Evolutionary conservation across 2,113 vertebrate genomes (phyloP).

Genomic region (Brachionichthys hirsutus): DNA sequence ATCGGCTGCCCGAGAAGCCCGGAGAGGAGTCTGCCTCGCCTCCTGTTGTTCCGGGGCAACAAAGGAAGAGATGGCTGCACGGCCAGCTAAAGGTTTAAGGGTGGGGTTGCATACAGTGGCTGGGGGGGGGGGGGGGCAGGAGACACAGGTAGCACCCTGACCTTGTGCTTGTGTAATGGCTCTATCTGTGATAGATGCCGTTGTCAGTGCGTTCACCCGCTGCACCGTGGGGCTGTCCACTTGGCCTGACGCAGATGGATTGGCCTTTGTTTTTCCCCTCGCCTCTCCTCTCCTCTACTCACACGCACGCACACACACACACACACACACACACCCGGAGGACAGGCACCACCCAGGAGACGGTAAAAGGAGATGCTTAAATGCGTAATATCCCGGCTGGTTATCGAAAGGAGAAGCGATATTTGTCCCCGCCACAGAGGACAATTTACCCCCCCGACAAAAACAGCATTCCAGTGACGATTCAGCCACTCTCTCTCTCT

Average conservation of each 20-base stretch:
- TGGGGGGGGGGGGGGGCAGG: slow-evolving; percentile 6
- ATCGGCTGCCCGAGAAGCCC: slow-evolving; percentile 3
- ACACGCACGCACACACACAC: slow-evolving; percentile 64
- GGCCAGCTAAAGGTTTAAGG: slow-evolving; percentile 36
- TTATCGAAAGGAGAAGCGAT: slow-evolving; percentile 60
- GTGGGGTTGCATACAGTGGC: slow-evolving; percentile 22
- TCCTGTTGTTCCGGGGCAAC: slow-evolving; percentile 7
- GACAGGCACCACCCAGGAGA: slow-evolving; percentile 55
- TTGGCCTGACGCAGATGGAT: slow-evolving; percentile 75
- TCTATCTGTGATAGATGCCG: slow-evolving; percentile 73
- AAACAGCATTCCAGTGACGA: slow-evolving; percentile 58
- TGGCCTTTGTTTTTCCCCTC: slow-evolving; percentile 70
- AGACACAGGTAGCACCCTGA: slow-evolving; percentile 61
- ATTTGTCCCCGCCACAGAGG: slow-evolving; percentile 58
- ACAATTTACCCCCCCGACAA: slow-evolving; percentile 65
- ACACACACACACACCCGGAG: slow-evolving; percentile 60
- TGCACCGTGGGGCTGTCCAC: slow-evolving; percentile 65
- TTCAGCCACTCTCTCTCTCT: slow-evolving; percentile 53
- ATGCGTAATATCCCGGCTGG: slow-evolving; percentile 51
- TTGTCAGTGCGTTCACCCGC: slow-evolving; percentile 61
- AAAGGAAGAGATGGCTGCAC: slow-evolving; percentile 12
- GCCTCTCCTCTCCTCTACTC: slow-evolving; percentile 61
- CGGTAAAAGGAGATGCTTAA: slow-evolving; percentile 70
- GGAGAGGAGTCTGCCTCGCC: background rate
- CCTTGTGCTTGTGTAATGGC: slow-evolving; percentile 74